Evolutionary conservation across 2,888 invertebrate genomes (phyloP).

Genomic region (Muscina levida): DNA sequence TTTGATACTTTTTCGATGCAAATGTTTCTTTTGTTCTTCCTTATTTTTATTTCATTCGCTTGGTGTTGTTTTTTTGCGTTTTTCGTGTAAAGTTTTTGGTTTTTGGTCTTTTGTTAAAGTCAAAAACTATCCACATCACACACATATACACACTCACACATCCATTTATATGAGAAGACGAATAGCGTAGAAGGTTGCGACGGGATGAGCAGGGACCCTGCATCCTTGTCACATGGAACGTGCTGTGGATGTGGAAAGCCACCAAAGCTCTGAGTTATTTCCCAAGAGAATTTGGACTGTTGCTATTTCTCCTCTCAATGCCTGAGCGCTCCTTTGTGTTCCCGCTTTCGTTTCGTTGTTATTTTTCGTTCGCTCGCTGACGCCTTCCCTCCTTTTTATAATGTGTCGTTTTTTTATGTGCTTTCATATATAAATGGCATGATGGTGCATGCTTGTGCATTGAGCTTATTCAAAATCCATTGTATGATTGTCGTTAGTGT

Average conservation of each 20-base stretch:
- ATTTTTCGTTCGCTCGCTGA: slow-evolving; percentile 17
- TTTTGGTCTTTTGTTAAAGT: slow-evolving; percentile 46
- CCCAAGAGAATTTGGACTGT: slow-evolving; percentile 52
- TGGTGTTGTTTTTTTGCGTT: slow-evolving; percentile 4
- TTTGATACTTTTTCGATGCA: slow-evolving; percentile 47
- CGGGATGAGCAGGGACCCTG: background rate
- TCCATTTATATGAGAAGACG: background rate
- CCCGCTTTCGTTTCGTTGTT: slow-evolving; percentile 5
- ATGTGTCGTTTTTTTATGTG: slow-evolving; percentile 17
- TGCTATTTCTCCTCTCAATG: slow-evolving; percentile 41
- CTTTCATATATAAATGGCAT: slow-evolving; percentile 48
- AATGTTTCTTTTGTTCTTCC: slow-evolving; percentile 32
- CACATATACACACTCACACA: slow-evolving; percentile 17
- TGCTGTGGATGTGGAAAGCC: slow-evolving; percentile 44
- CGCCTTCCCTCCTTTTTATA: slow-evolving; percentile 12
- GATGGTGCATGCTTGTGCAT: slow-evolving; percentile 56
- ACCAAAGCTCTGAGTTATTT: slow-evolving; percentile 48
- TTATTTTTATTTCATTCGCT: background rate
- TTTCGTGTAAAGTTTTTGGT: slow-evolving; percentile 43
- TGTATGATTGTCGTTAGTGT: slow-evolving; percentile 41
- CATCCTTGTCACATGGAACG: slow-evolving; percentile 56
- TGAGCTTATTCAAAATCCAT: slow-evolving; percentile 60
- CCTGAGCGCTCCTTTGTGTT: slow-evolving; percentile 19
- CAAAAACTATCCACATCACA: slow-evolving; percentile 52
- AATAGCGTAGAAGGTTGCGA: background rate